Base-by-base conservation (phyloP, 2,888 invertebrate genomes). In the Serripes groenlandicus region DNA sequence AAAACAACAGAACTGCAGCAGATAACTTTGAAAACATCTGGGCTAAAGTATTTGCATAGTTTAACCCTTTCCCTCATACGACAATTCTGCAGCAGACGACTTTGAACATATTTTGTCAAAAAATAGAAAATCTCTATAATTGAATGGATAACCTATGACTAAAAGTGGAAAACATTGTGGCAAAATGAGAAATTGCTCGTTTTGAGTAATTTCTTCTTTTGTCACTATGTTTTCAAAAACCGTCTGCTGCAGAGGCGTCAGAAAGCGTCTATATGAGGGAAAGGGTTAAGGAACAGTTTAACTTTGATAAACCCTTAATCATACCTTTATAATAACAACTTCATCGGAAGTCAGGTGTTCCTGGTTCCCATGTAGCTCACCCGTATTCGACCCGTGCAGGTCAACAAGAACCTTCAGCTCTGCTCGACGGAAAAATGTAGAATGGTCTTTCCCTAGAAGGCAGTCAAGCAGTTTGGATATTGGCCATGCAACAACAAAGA, bases 401-500 rank as follows among this genome's bases (percentile, higher is more conserved):
- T 92, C 93, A 4, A 94, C 93, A 30, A 94, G 77, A 18, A 92
- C 94, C 85, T 94, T 93, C 9, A 94, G 84, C 85, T 94, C 91
- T 21, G 92, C 92, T 26, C 94, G 77, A 11, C 93, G 85, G 80
- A 88, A 94, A 75, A 93, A 93, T n/a, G 93, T 93, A 37, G 89
- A 88, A 75, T 93, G 93, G 9, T 93, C 93, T 49, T 90, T 84
- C 2, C 94, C 94, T 32, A 94, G 90, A 18, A 94, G 49, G 79
- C 92, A 92, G 85, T 94, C 94, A 54, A 94, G 87, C 4, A 94
- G 62, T 82, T 94, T 93, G 21, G 94, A 92, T n/a, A 94, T 56
- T 5, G 94, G 94, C 91, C 91, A 94, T 26, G 93, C 86, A 23
- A 94, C 86, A 3, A 94, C 81, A 76, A 93, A 92, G n/a, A 93